These are phyloP conservation scores for Rhimphoctona megacephalus DNA, from an alignment of 2,888 invertebrate species.

Conservation along the genomic window DNA sequence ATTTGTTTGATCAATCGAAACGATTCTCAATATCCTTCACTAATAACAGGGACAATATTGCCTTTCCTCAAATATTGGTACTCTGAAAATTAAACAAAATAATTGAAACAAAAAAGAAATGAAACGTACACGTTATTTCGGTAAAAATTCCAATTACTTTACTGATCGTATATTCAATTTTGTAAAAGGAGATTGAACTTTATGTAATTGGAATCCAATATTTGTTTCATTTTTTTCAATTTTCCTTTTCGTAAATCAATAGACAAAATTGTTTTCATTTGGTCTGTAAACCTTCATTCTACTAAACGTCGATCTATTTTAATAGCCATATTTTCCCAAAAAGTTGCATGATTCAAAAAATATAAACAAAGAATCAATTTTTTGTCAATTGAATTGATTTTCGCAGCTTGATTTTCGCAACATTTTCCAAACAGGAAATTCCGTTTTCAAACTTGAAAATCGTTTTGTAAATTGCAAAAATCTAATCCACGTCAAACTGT, in stretches of 20 bases:
- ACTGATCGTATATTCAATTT: neutral
- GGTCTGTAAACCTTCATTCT: neutral
- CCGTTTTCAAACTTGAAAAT: no score
- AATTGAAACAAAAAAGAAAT: neutral
- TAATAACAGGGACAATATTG: neutral
- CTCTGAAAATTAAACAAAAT: neutral
- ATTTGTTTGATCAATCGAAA: neutral
- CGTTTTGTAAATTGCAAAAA: no score
- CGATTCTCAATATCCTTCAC: slow-evolving; percentile 3
- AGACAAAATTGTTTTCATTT: neutral
- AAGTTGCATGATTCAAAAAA: no score
- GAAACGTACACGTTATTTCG: neutral
- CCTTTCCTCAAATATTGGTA: neutral
- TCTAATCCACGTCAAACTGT: no score
- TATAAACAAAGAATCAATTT: no score
- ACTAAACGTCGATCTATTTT: neutral
- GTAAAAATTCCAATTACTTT: neutral
- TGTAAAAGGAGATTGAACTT: neutral
- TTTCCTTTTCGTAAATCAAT: neutral
- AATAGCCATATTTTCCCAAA: neutral
- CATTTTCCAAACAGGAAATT: no score
- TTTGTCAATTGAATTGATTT: no score
- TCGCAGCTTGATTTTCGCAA: no score
- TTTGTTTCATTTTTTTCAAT: neutral
- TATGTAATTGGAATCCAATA: neutral